Percentiles rank a stretch among this genome's conserved stretches.
phyloP scores from a whole-genome alignment of 2,113 vertebrate genomes.

The Rana temporaria region DNA sequence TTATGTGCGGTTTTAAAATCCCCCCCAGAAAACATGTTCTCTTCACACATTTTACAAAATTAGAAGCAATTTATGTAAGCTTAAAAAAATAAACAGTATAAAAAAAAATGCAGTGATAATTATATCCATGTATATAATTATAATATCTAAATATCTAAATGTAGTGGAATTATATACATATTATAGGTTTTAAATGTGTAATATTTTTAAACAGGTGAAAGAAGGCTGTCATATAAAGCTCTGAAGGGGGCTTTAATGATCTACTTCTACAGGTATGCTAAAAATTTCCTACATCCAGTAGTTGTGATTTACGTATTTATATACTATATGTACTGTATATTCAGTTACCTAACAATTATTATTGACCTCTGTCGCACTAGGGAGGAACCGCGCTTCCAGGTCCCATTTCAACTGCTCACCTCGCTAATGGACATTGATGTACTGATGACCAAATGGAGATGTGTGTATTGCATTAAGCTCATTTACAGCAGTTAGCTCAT shows the following conservation, averaged over 20 bases:
- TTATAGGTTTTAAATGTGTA: background rate
- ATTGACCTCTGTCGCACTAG: conserved; percentile 65
- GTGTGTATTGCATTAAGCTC: conserved; percentile 72
- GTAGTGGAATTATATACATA: too few species aligned
- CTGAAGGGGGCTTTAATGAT: conserved; percentile 95
- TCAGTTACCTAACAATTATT: background rate
- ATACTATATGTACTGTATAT: too few species aligned
- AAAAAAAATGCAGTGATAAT: too few species aligned
- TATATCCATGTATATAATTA: too few species aligned
- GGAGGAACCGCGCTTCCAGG: conserved; percentile 95
- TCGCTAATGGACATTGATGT: conserved; percentile 92
- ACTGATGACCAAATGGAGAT: conserved; percentile 98
- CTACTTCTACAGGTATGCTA: conserved; percentile 91
- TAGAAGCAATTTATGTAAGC: too few species aligned
- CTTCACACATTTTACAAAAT: too few species aligned
- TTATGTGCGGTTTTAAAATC: too few species aligned
- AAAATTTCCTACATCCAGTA: background rate
- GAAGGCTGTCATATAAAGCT: conserved; percentile 84
- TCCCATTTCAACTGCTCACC: conserved; percentile 94
- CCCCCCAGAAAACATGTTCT: too few species aligned
- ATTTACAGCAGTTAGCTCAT: too few species aligned
- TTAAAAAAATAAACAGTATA: too few species aligned
- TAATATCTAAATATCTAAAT: too few species aligned
- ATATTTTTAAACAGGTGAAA: conserved; percentile 76
- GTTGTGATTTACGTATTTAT: too few species aligned